Base-by-base conservation (phyloP, 2,888 invertebrate genomes). In the Dryadula phaetusa region DNA sequence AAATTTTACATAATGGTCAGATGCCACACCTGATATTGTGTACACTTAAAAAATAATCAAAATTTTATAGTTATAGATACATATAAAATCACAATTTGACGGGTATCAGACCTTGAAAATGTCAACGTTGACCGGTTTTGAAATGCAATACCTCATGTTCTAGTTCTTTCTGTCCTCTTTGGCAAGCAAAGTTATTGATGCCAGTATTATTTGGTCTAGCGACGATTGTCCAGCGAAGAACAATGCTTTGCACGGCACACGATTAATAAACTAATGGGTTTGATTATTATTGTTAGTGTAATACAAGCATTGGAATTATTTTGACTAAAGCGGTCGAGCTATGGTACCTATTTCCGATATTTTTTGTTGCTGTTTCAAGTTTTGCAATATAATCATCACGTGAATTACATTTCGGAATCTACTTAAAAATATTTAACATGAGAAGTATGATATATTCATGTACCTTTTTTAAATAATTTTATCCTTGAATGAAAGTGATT, bases 241-340 rank as follows among this genome's bases (percentile, higher is more conserved):
- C 91, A 92, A 91, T 92, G 91, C 85, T 79, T 71, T 74, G 76
- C 76, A 78, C 76, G 77, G 81, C 52, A 80, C 69, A 79, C 82
- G 85, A 91, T 91, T 91, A 89, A 89, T 90, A 87, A 86, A 88
- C 87, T 87, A 89, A 90, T 90, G 87, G 80, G 75, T 81, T 82
- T 86, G 86, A 90, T 89, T 87, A 90, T 89, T 87, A 86, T 86
- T 83, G 66, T 69, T 58, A 64, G 67, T 58, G 81, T 77, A 75
- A 76, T 79, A 78, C 76, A 77, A 79, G 75, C 77, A 67, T 77
- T 84, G 81, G 81, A 81, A 79, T 86, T 92, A 92, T 92, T 90
- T 91, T 88, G 90, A 90, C 91, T 90, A 88, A 86, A 85, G 75
- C 85, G 82, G 84, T 84, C 81, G 85, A 76, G 79, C 86, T 83